Conservation (phyloP, 2,113 vertebrate genomes). For the Menidia beryllina region DNA sequence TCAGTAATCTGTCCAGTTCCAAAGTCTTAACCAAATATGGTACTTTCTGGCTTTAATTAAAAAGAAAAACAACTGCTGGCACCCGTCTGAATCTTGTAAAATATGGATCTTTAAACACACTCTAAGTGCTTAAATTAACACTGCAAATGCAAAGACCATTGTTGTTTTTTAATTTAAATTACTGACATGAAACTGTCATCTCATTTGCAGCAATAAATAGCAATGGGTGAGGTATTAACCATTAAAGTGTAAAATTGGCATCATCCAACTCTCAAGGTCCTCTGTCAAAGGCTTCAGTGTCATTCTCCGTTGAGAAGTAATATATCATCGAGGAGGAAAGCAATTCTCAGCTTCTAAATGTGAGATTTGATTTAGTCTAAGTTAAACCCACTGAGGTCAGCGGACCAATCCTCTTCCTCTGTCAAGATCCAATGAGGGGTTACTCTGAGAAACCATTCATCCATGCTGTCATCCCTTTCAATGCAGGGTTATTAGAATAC, state of each 20-base stretch:
- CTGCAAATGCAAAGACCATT: background rate
- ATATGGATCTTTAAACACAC: too few relatives aligned
- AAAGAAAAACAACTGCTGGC: background rate
- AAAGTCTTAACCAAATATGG: background rate
- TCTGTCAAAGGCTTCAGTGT: background rate
- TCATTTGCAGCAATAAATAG: background rate
- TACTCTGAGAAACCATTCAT: background rate
- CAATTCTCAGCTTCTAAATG: background rate
- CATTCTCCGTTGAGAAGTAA: background rate
- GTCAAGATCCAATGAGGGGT: background rate
- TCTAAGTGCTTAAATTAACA: too few relatives aligned
- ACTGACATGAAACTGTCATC: background rate
- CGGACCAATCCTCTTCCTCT: background rate
- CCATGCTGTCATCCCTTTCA: constrained; percentile 7
- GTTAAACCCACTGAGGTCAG: constrained; percentile 1
- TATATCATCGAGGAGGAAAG: background rate
- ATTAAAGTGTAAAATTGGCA: constrained; percentile 15
- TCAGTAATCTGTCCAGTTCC: background rate
- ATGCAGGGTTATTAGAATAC: background rate
- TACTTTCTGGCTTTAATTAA: background rate
- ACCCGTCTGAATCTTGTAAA: too few relatives aligned
- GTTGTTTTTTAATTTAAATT: background rate
- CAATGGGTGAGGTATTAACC: background rate
- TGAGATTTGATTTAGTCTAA: constrained; percentile 5
- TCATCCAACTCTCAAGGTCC: background rate